Evolutionary conservation across 2,797 vertebrate species (phyloP), one percentile per base, ranked within the genome.

Genomic region (Nothura maculosa): DNA sequence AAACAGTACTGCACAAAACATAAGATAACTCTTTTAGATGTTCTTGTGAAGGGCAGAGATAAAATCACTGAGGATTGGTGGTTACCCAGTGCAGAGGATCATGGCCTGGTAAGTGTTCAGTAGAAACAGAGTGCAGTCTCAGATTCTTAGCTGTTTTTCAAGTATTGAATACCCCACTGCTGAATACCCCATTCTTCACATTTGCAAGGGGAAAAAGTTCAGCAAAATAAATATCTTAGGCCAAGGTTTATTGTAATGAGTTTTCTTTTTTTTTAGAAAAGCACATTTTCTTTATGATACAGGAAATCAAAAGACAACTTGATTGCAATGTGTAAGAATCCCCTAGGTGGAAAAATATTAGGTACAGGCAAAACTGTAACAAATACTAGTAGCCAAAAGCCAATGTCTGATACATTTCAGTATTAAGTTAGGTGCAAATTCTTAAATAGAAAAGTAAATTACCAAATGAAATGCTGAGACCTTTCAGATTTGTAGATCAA

Each of bases 71-170:
- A 18, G 21, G 3, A 32, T 1, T 75, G 47, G 18, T 50, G 38
- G 12, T 28, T 76, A 22, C 21, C 6, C 0, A 0, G 5, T 64
- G 30, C 2, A 1, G 6, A 12, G 47, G 48, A 14, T 20, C 12
- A 14, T 18, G 27, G 58, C 5, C 43, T 28, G 20, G 40, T 66
- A 81, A 77, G 22, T 3, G 18, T 67, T n/a, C 79, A 32, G 9
- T 32, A 17, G 18, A 38, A 89, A 36, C 3, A 55, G 27, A 70
- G 9, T 3, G 19, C 6, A 64, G 21, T 52, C 58, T 19, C 64
- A 74, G 30, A 6, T 73, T 28, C 17, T 64, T 27, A 43, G 50
- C 54, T 50, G 27, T 77, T 50, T 66, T 55, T 86, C 24, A 60
- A n/a, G 24, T 8, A 19, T 38, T 78, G 40, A 40, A 40, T 40